These are phyloP conservation scores for Himalopsyche tibetana DNA, from an alignment of 2,888 invertebrate genomes.

Conservation along the genomic window DNA sequence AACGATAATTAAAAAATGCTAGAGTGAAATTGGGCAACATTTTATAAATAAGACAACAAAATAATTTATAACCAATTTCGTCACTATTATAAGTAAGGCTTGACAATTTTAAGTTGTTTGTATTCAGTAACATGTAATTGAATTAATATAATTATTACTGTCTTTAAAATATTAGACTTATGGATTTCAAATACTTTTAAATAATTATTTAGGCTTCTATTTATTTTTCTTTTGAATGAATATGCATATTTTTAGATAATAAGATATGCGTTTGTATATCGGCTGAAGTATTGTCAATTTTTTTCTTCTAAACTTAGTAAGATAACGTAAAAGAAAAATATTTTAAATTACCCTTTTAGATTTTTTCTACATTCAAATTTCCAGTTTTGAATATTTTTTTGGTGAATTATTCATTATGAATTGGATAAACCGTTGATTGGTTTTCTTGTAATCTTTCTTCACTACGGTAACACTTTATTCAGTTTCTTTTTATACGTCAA, in stretches of 20 bases:
- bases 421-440: too few species aligned
- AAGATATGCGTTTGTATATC: slow-evolving; percentile 13
- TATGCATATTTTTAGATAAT: slow-evolving; percentile 15
- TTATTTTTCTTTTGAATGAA: slow-evolving; percentile 20
- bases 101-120: slow-evolving; percentile 4
- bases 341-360: neutral
- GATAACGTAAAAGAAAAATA: neutral
- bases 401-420: too few species aligned
- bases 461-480: too few species aligned
- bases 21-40: neutral
- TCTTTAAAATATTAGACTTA: neutral
- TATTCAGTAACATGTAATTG: neutral
- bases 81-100: slow-evolving; percentile 1
- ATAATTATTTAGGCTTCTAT: slow-evolving; percentile 25
- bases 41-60: neutral
- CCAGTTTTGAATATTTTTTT: too few species aligned
- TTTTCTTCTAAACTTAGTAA: neutral
- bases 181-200: slow-evolving; percentile 18
- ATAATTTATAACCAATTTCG: neutral
- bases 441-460: neutral
- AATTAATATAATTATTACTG: slow-evolving; percentile 15
- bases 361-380: too few species aligned
- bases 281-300: slow-evolving; percentile 1
- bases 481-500: too few species aligned
- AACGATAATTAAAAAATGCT: neutral